A percentile compares a stretch with the other conserved stretches of the same genome.
These are phyloP conservation scores for Druon quercuslanigerum DNA, from an alignment of 1,140 invertebrate genomes.

Conservation along the genomic window DNA sequence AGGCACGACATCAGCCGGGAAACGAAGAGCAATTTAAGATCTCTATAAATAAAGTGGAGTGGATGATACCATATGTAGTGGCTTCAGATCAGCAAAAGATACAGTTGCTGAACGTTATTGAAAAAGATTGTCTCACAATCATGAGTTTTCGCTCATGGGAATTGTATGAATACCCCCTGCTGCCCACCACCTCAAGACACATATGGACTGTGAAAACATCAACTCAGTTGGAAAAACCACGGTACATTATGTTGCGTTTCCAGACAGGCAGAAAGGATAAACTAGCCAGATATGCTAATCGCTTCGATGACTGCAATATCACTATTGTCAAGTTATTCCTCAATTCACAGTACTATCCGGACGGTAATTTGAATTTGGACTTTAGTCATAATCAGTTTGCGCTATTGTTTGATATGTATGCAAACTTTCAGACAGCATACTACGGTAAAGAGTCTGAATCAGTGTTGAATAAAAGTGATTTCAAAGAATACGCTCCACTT, in stretches of 20 bases:
- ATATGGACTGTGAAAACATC: conserved; percentile 48
- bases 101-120: conserved; percentile 46
- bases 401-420: conserved; percentile 29
- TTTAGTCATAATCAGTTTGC: conserved; percentile 34
- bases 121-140: conserved; percentile 48
- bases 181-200: conserved; percentile 52
- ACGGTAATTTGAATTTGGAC: conserved; percentile 37
- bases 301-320: conserved; percentile 59
- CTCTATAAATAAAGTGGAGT: conserved; percentile 44
- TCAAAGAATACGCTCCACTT: no score
- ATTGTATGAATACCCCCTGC: conserved; percentile 61
- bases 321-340: no score
- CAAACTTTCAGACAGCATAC: conserved; percentile 3
- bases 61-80: conserved; percentile 46
- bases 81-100: conserved; percentile 46
- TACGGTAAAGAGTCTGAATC: not conserved
- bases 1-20: not conserved
- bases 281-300: conserved; percentile 34
- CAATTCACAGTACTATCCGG: conserved; percentile 35
- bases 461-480: not conserved
- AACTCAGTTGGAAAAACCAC: conserved; percentile 47
- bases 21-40: conserved; percentile 43
- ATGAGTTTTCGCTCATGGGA: conserved; percentile 64
- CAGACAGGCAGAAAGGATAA: conserved; percentile 48
- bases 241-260: conserved; percentile 52